Percentiles rank a stretch among this genome's conserved stretches.
These are phyloP conservation scores for Caranx melampygus DNA, from an alignment of 2,113 vertebrate genomes.

Conservation along the genomic window DNA sequence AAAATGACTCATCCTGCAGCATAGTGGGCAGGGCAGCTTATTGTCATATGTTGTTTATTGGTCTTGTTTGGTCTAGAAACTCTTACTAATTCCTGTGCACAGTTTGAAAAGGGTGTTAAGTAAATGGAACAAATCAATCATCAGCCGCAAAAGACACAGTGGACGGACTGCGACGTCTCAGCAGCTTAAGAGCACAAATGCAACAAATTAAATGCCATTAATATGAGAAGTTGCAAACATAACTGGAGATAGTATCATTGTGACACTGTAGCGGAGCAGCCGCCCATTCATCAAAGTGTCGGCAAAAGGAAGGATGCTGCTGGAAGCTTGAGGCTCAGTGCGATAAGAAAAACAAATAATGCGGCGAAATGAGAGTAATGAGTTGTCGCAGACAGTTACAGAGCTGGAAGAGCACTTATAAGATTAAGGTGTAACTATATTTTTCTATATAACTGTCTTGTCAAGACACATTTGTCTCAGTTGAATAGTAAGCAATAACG, in stretches of 20 bases:
- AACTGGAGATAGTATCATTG: conserved; percentile 2
- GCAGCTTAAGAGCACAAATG: not conserved
- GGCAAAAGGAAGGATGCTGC: conserved; percentile 15
- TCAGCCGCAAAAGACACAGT: not conserved
- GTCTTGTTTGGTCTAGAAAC: conserved; percentile 46
- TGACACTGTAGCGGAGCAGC: not conserved
- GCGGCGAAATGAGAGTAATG: conserved; percentile 1
- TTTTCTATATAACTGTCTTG: not conserved
- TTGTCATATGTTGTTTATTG: conserved; percentile 62
- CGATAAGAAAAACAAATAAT: conserved; percentile 28
- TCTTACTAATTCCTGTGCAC: conserved; percentile 32
- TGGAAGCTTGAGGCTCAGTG: conserved; percentile 2
- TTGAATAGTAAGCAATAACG: not conserved
- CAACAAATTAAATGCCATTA: conserved; percentile 3
- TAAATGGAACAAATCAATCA: conserved; percentile 49
- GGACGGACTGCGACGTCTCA: not conserved
- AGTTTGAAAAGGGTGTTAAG: conserved; percentile 26
- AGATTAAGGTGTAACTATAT: not conserved
- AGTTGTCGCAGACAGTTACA: not conserved
- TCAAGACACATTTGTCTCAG: not conserved
- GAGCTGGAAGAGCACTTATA: not conserved
- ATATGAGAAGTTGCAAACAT: conserved; percentile 37
- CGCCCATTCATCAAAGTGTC: conserved; percentile 35
- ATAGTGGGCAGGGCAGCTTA: conserved; percentile 60
- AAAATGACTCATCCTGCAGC: conserved; percentile 71